Conservation (phyloP, 2,888 invertebrate species). For the Neoscelio sp. region DNA sequence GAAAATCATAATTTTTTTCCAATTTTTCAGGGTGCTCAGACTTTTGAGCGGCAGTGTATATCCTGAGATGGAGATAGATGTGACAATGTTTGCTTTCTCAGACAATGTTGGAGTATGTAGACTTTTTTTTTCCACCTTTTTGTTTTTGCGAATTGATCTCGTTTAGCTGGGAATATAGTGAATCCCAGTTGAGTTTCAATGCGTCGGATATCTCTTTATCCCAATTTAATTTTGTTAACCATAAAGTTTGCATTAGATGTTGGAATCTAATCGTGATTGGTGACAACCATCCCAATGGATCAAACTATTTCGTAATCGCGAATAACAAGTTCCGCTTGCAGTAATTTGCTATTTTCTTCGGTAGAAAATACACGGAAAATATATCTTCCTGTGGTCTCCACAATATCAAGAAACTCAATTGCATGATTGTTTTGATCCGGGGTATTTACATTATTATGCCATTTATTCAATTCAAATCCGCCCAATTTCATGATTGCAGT, state of each 20-base stretch:
- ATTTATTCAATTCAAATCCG: background rate
- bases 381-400: background rate
- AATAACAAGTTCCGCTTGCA: background rate
- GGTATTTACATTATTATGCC: background rate
- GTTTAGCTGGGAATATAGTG: no score
- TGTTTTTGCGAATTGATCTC: no score
- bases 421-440: background rate
- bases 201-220: no score
- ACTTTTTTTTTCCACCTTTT: no score
- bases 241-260: background rate
- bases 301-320: background rate
- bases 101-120: no score
- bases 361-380: background rate
- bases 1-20: no score
- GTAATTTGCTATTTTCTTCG: background rate
- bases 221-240: background rate
- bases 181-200: no score
- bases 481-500: background rate
- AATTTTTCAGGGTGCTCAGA: no score
- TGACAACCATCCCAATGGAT: constrained; percentile 4
- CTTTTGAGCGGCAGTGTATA: no score
- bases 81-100: no score
- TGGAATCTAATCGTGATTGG: background rate
- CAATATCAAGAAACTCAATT: background rate
- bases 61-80: no score